Evolutionary conservation across 2,888 invertebrate species (phyloP), one percentile per base, ranked within the genome.

Genomic region (Bhutanitis thaidina): DNA sequence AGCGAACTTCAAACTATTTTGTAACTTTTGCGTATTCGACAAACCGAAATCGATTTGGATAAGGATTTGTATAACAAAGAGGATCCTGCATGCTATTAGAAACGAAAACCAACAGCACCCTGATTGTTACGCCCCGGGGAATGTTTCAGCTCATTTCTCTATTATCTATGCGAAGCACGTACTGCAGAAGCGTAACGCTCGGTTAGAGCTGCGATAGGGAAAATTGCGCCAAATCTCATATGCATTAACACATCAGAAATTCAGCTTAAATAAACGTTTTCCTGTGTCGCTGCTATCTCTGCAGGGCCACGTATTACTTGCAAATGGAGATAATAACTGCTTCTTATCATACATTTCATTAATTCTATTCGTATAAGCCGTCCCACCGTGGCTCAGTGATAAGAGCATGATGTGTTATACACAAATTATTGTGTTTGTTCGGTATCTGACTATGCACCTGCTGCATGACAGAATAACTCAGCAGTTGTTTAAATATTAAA

Each of bases 201-300:
- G 20, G 29, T 50, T 50, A 20, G 36, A 41, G 25, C 29, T 49
- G 48, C 36, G 48, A 41, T 41, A 45, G 45, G 35, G 45, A 36
- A 51, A 51, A 45, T 44, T 51, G 45, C n/a, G 35, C 51, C n/a
- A 46, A 46, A 45, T 51, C 45, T 46, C 51, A 41, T 50, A 44
- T 51, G 40, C 51, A 46, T 45, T 51, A 40, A 51, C 51, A 51
- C 51, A 51, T 51, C 39, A 39, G 39, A 25, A 38, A 43, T 43
- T 43, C 43, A 39, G 36, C 40, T 51, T 51, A 25, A 40, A 51
- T 51, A 51, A 51, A 46, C 45, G 45, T 51, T 36, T 45, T 46
- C 45, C 44, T 41, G 39, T 41, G 36, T 40, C n/a, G 9, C 29
- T 29, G 30, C 45, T 51, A 46, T 46, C 51, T 51, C 30, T 13